These are phyloP conservation scores for Dendroctonus valens DNA, from an alignment of 1,140 invertebrate genomes.

Conservation along the genomic window DNA sequence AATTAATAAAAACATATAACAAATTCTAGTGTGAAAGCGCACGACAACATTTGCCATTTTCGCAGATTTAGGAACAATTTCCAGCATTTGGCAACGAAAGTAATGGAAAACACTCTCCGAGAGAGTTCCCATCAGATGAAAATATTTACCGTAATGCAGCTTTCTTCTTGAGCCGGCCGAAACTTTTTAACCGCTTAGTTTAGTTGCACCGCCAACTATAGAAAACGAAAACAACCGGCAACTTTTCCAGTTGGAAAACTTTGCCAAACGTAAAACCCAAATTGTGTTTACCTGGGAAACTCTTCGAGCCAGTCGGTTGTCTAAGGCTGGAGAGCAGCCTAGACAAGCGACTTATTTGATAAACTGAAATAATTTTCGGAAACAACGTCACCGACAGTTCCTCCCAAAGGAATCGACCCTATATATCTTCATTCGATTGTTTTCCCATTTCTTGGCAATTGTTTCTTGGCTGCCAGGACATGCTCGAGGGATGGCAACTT, in stretches of 20 bases:
- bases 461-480: slow-evolving; percentile 40
- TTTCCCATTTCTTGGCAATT: slow-evolving; percentile 47
- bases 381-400: slow-evolving; percentile 33
- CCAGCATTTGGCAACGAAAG: too few relatives aligned
- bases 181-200: too few relatives aligned
- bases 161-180: too few relatives aligned
- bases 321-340: neutral
- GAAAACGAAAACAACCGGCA: too few relatives aligned
- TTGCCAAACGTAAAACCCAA: slow-evolving; percentile 15
- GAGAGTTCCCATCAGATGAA: too few relatives aligned
- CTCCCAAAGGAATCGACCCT: slow-evolving; percentile 28
- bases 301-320: slow-evolving; percentile 7
- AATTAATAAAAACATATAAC: too few relatives aligned
- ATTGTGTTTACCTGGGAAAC: slow-evolving; percentile 20
- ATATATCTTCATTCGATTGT: slow-evolving; percentile 43
- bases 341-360: slow-evolving; percentile 15
- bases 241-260: neutral
- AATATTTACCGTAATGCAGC: too few relatives aligned
- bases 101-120: too few relatives aligned
- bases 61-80: too few relatives aligned
- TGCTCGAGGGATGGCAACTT: slow-evolving; percentile 36
- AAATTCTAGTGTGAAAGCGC: too few relatives aligned
- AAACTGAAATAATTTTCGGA: slow-evolving; percentile 22
- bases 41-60: too few relatives aligned
- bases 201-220: too few relatives aligned